Evolutionary conservation across 53 echinoderm and acorn worm species (phyloP).

Genomic region (Antedon mediterranea): DNA sequence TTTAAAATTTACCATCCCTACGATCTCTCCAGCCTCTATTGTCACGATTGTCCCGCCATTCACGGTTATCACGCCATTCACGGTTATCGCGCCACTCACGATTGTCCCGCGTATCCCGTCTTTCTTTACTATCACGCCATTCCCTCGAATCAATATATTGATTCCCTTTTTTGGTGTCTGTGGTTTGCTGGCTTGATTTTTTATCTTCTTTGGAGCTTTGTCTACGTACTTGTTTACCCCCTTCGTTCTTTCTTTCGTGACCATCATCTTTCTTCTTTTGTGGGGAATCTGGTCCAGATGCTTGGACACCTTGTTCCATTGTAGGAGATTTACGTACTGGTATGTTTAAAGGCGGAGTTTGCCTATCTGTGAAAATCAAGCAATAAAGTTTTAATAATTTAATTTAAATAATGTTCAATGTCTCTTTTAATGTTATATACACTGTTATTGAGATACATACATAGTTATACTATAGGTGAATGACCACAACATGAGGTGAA

Average conservation of each 20-base stretch:
- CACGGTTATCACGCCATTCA: conserved; percentile 2
- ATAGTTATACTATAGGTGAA: too few relatives aligned
- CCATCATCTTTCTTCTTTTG: conserved; percentile 9
- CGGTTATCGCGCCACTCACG: conserved; percentile 28
- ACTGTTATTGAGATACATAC: too few relatives aligned
- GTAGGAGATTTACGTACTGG: conserved; percentile 57
- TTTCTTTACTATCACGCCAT: conserved; percentile 16
- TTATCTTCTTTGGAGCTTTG: conserved; percentile 4
- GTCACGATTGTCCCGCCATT: conserved; percentile 2
- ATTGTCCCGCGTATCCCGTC: conserved; percentile 21
- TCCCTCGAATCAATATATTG: conserved; percentile 7
- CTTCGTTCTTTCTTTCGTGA: background rate
- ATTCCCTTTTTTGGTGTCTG: background rate
- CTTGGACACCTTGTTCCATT: conserved; percentile 96
- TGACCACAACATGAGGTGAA: too few relatives aligned
- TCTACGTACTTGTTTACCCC: background rate
- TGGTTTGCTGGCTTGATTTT: background rate
- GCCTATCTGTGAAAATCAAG: conserved; percentile 4
- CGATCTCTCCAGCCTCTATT: conserved; percentile 15
- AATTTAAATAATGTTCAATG: too few relatives aligned
- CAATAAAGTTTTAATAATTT: too few relatives aligned
- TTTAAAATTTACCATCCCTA: background rate
- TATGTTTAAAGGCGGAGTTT: conserved; percentile 39
- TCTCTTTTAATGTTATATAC: too few relatives aligned
- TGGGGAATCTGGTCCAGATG: conserved; percentile 60